A percentile compares a stretch with the other conserved stretches of the same genome.
Evolutionary conservation across 2,113 vertebrate species (phyloP).

Genomic region (Pterophyllum scalare): DNA sequence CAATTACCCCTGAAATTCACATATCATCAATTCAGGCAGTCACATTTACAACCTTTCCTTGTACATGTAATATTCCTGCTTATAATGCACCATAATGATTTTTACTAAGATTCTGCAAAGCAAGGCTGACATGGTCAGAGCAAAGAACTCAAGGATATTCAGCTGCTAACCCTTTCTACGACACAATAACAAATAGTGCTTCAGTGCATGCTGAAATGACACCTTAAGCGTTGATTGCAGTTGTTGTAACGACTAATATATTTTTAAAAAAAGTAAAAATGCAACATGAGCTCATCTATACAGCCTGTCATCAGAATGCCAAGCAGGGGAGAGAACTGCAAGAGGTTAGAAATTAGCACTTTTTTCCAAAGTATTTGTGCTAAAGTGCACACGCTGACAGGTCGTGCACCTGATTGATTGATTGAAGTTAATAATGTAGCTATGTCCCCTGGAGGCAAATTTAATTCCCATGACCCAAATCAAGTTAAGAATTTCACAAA

Average conservation of each 20-base stretch:
- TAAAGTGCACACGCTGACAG: slow-evolving; percentile 31
- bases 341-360: not conserved
- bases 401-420: slow-evolving; percentile 32
- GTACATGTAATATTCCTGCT: slow-evolving; percentile 39
- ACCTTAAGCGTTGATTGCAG: too few species aligned
- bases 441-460: slow-evolving; percentile 53
- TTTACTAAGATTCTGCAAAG: too few species aligned
- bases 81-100: too few species aligned
- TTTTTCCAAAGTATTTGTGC: not conserved
- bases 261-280: not conserved
- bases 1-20: slow-evolving; percentile 30
- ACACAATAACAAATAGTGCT: too few species aligned
- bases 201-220: too few species aligned
- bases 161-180: too few species aligned
- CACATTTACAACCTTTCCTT: slow-evolving; percentile 49
- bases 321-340: slow-evolving; percentile 2
- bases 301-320: slow-evolving; percentile 24
- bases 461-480: slow-evolving; percentile 49
- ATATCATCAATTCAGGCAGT: slow-evolving; percentile 51
- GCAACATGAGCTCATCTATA: not conserved
- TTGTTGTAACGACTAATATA: not conserved
- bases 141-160: too few species aligned
- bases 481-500: slow-evolving; percentile 21
- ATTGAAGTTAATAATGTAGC: slow-evolving; percentile 26
- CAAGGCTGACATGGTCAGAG: too few species aligned